Evolutionary conservation across 35 echinoderm and acorn worm genomes (phyloP).

Genomic region (Stichopus chloronotus): DNA sequence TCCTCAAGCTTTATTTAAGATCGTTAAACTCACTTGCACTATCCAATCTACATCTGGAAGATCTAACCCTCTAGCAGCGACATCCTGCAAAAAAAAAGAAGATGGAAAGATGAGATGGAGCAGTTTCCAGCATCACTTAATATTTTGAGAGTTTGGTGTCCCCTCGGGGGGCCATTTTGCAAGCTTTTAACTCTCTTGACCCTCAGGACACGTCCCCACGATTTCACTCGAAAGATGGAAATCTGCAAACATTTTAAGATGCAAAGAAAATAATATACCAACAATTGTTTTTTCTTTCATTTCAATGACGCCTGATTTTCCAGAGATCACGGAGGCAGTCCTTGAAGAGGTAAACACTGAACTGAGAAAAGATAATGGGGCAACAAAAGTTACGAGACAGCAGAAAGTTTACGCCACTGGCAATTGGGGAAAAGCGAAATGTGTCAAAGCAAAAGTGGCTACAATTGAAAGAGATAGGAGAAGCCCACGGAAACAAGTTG

Average conservation of each 20-base stretch:
- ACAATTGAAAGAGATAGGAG: no score
- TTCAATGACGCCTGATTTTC: no score
- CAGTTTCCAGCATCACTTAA: background rate
- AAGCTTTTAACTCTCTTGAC: background rate
- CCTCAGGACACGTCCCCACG: background rate
- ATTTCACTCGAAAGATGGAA: background rate
- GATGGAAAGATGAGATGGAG: background rate
- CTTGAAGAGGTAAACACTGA: no score
- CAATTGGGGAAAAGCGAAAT: no score
- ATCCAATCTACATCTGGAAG: constrained; percentile 97
- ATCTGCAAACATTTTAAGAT: background rate
- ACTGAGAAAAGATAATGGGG: no score
- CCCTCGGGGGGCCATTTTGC: background rate
- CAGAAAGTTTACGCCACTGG: no score
- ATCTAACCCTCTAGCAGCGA: constrained; percentile 94
- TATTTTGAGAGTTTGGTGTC: no score
- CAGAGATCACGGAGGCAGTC: no score
- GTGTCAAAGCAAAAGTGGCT: no score
- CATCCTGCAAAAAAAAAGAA: constrained; percentile 74
- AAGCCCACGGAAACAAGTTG: no score
- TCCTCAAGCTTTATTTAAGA: background rate
- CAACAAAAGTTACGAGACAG: no score
- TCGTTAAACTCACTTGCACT: constrained; percentile 75
- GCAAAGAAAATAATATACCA: background rate
- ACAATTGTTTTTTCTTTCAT: no score